A percentile compares a stretch with the other conserved stretches of the same genome.
These are phyloP conservation scores for Tyto alba DNA, from an alignment of 2,113 vertebrate genomes.

Conservation along the genomic window DNA sequence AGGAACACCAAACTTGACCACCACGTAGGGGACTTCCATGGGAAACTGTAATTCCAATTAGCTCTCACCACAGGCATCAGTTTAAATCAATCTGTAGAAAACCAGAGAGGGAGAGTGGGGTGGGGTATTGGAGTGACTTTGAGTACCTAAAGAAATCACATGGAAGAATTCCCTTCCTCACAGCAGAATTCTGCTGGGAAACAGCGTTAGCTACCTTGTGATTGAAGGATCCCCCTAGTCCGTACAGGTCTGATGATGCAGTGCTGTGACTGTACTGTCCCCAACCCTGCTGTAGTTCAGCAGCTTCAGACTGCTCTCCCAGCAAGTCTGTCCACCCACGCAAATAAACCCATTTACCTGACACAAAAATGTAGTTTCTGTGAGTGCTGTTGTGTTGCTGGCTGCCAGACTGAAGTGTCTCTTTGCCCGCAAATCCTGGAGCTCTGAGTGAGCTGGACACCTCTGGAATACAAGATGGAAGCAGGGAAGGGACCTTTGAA, in stretches of 20 bases:
- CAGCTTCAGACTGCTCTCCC: background rate
- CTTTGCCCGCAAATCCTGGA: background rate
- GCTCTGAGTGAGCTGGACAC: background rate
- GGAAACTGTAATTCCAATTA: background rate
- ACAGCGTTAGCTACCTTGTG: rapidly evolving
- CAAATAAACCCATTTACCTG: background rate
- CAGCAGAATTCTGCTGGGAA: background rate
- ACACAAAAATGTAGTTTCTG: background rate
- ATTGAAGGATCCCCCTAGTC: background rate
- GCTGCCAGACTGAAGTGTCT: background rate
- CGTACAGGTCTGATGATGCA: background rate
- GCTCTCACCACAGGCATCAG: background rate
- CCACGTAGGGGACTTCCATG: rapidly evolving
- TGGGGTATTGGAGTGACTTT: background rate
- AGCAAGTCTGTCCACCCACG: background rate
- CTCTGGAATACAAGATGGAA: background rate
- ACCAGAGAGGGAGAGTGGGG: background rate
- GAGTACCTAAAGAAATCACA: background rate
- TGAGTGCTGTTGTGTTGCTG: background rate
- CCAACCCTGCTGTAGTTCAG: background rate
- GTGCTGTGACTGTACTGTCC: background rate
- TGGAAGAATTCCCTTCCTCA: background rate
- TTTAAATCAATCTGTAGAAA: background rate
- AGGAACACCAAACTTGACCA: background rate
- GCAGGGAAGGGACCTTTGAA: background rate